Conservation (phyloP, 37 sponge, comb jelly and placozoan species). For the Eunapius fragilis region DNA sequence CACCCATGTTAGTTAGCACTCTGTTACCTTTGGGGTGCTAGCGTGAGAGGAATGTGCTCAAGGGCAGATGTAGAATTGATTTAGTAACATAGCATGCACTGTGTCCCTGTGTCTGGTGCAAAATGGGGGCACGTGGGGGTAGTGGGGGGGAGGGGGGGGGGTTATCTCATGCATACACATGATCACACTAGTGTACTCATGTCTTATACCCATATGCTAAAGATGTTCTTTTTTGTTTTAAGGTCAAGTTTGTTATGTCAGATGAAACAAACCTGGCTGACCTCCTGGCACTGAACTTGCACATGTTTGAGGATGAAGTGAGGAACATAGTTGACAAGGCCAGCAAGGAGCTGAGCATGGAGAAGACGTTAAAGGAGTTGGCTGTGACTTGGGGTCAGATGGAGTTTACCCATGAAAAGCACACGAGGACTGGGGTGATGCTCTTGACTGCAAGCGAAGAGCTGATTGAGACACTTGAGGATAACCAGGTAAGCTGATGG, state of each 20-base stretch:
- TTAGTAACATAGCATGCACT: conserved; percentile 11
- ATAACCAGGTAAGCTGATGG: conserved; percentile 80
- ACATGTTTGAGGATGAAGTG: conserved; percentile 99
- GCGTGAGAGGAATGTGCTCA: background rate
- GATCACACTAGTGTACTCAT: background rate
- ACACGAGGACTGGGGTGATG: conserved; percentile 77
- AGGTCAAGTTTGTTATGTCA: conserved; percentile 98
- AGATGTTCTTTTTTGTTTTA: background rate
- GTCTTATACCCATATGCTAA: background rate
- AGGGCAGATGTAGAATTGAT: background rate
- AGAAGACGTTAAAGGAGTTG: conserved; percentile 96
- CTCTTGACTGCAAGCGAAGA: conserved; percentile 90
- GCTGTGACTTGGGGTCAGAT: conserved; percentile 94
- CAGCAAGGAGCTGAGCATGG: conserved; percentile 98
- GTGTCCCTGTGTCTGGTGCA: no score
- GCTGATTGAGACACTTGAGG: conserved; percentile 97
- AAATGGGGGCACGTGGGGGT: no score
- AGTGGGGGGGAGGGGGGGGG: no score
- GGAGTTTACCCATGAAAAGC: conserved; percentile 96
- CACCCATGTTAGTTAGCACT: conserved; percentile 73
- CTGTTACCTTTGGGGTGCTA: no score
- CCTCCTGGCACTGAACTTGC: conserved; percentile 94
- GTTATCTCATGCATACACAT: no score
- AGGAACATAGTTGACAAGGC: conserved; percentile 98
- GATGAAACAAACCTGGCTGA: conserved; percentile 93